Evolutionary conservation across 37 sponge, comb jelly and placozoan species (phyloP), one percentile per base, ranked within the genome.

Genomic region (Tethya wilhelma): DNA sequence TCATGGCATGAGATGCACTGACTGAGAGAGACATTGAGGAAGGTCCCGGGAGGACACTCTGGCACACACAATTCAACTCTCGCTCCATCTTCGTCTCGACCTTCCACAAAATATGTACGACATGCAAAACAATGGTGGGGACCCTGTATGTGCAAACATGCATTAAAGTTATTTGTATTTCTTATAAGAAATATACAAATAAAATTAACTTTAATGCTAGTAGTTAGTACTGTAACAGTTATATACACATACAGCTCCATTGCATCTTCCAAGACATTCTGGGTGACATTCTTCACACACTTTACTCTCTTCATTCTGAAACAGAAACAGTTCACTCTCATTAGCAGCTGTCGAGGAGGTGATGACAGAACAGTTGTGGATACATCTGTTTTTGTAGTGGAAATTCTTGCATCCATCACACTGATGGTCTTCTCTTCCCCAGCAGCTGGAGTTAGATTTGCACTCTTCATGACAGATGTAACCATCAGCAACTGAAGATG

Each of bases 391-490:
- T 20, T 59, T 45, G 71, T 89, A 75, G 37, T 31, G 33, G 56
- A 74, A 93, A 82, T 85, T 77, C 3, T 0, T 44, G 56, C 94
- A 93, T 4, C 79, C 65, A 25, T 79, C 94, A 82, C 94, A 93
- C 65, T 88, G 90, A 17, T 45, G 38, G 39, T 66, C 83, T 2
- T 11, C 62, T 12, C 75, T 73, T 3, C 94, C 90, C 90, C 90
- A 89, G 74, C 94, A 93, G 23, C 79, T 46, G 64, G 7, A 36
- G 28, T 0, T 45, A 45, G 84, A 63, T 56, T 72, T 26, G 44
- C 94, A 93, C 79, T 93, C 68, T 56, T 30, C 23, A 43, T 90
- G 77, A 49, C 94, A 93, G 17, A 72, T n/a, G 17, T 59, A 45
- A 4, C 71, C 79, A 22, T 39, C 82, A 32, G 25, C 44, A 64